phyloP scores from a whole-genome alignment of 2,888 invertebrate genomes.

The Cataglyphis rosenhaueri region DNA sequence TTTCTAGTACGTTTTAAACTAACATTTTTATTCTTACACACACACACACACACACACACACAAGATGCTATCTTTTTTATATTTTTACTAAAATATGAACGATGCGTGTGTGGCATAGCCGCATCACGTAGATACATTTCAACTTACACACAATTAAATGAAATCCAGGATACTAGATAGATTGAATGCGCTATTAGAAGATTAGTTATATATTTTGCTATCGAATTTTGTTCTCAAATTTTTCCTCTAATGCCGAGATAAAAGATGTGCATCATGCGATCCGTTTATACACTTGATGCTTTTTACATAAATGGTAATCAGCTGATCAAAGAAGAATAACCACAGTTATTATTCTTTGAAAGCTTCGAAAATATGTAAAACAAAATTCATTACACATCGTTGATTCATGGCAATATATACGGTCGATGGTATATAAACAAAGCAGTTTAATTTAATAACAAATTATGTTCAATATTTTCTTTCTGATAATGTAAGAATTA shows the following conservation, averaged over 20 bases:
- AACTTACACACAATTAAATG: neutral
- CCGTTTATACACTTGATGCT: neutral
- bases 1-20: slow-evolving; percentile 71
- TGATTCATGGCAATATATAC: neutral
- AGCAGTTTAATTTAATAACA: neutral
- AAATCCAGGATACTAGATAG: slow-evolving; percentile 26
- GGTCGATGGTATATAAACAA: neutral
- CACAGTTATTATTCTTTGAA: neutral
- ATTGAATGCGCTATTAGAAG: slow-evolving; percentile 12
- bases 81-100: slow-evolving; percentile 40
- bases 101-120: slow-evolving; percentile 15
- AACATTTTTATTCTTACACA: slow-evolving; percentile 56
- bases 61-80: slow-evolving; percentile 43
- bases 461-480: neutral
- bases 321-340: slow-evolving; percentile 7
- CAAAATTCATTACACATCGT: neutral
- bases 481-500: neutral
- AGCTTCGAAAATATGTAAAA: neutral
- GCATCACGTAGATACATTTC: slow-evolving; percentile 19
- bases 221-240: slow-evolving; percentile 5
- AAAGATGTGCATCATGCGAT: slow-evolving; percentile 10
- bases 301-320: neutral
- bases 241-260: neutral
- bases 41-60: neutral
- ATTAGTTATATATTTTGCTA: neutral